Evolutionary conservation across 1,140 invertebrate species (phyloP).

Genomic region (Macrosteles quadrilineatus): DNA sequence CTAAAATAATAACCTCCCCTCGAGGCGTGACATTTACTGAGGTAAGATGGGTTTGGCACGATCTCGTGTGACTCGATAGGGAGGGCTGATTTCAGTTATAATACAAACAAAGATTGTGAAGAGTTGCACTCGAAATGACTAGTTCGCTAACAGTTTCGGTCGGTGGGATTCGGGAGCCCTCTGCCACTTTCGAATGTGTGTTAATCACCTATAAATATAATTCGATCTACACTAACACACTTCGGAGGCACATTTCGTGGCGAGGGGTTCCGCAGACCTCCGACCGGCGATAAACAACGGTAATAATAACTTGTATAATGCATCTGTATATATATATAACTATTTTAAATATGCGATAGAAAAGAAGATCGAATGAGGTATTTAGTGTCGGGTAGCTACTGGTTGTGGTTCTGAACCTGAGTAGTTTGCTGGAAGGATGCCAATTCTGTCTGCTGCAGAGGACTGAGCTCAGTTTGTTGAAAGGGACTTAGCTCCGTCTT

Average conservation of each 20-base stretch:
- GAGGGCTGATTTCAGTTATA: neutral
- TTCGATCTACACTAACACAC: neutral
- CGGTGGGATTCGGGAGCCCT: neutral
- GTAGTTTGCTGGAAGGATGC: conserved; percentile 14
- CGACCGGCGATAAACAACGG: conserved; percentile 17
- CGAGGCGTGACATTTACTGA: conserved; percentile 11
- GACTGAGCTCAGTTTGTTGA: conserved; percentile 49
- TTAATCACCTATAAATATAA: conserved; percentile 19
- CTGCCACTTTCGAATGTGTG: neutral
- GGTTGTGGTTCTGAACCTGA: conserved; percentile 45
- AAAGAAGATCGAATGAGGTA: conserved; percentile 42
- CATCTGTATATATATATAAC: conserved; percentile 32
- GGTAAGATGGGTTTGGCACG: neutral
- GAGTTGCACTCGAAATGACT: conserved; percentile 30
- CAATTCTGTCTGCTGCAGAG: neutral
- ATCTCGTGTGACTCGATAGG: neutral
- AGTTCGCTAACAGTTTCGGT: conserved; percentile 25
- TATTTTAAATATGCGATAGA: conserved; percentile 35
- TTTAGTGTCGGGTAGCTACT: conserved; percentile 41
- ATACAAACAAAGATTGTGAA: conserved; percentile 14
- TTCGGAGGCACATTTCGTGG: conserved; percentile 6
- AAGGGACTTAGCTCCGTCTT: conserved; percentile 70
- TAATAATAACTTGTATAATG: conserved; percentile 33
- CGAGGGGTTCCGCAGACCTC: too few relatives aligned
- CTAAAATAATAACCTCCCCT: neutral